Conservation (phyloP, 1,140 invertebrate species). For the Agrypnia vestita region DNA sequence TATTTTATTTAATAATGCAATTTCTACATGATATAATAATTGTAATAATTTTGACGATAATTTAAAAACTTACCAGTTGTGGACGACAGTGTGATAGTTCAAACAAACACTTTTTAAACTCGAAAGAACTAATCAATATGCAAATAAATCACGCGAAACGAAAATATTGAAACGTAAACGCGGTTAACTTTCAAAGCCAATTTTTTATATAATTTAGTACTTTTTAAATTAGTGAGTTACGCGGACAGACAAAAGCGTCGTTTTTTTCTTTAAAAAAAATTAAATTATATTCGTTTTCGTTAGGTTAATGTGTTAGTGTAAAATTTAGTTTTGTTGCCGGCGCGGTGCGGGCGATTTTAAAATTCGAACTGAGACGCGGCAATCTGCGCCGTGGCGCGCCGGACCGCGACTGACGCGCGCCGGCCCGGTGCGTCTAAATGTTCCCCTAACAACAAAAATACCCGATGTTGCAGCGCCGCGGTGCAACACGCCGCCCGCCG, state of each 20-base stretch:
- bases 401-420: slow-evolving; percentile 50
- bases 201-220: not conserved
- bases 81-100: slow-evolving; percentile 12
- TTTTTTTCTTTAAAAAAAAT: not conserved
- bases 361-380: slow-evolving; percentile 48
- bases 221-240: not conserved
- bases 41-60: too few species aligned
- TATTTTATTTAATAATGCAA: too few species aligned
- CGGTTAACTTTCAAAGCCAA: not conserved
- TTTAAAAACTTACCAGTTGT: not conserved
- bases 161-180: not conserved
- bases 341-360: not conserved
- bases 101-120: not conserved
- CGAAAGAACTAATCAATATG: not conserved
- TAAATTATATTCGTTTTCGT: slow-evolving; percentile 20
- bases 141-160: not conserved
- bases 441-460: slow-evolving; percentile 26
- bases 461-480: slow-evolving; percentile 41
- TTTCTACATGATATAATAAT: too few species aligned
- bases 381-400: slow-evolving; percentile 51
- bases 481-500: not conserved
- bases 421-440: slow-evolving; percentile 28
- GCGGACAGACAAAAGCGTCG: not conserved
- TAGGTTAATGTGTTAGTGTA: slow-evolving; percentile 8
- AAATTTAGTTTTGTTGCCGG: slow-evolving; percentile 15